Evolutionary conservation across 2,113 vertebrate genomes (phyloP).

Genomic region (Tragelaphus scriptus): DNA sequence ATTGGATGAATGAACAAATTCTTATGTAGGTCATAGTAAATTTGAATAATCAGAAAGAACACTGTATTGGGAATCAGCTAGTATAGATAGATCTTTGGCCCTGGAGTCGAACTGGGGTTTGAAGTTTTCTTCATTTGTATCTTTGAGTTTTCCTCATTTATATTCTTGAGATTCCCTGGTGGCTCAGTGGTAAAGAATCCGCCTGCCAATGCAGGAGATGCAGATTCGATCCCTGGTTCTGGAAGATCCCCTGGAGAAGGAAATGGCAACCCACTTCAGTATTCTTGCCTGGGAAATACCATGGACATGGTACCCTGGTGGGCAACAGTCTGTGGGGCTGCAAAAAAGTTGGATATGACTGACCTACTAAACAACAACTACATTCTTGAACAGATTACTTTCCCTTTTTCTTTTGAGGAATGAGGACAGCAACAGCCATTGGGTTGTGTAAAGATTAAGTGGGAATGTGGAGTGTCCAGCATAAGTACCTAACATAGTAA

Average conservation of each 20-base stretch:
- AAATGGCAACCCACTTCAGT: neutral
- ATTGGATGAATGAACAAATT: neutral
- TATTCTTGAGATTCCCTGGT: neutral
- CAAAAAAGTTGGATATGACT: neutral
- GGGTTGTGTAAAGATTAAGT: neutral
- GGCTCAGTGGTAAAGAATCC: neutral
- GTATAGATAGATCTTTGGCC: neutral
- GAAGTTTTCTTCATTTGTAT: neutral
- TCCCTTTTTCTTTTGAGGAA: neutral
- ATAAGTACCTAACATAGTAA: neutral
- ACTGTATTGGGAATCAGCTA: neutral
- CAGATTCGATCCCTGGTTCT: neutral
- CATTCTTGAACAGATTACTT: neutral
- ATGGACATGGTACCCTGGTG: neutral
- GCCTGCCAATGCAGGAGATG: neutral
- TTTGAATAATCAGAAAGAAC: conserved; percentile 5
- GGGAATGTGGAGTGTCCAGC: neutral
- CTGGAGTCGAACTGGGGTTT: neutral
- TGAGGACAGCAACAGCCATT: neutral
- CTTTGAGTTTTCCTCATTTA: neutral
- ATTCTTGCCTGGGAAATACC: neutral
- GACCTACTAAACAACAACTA: neutral
- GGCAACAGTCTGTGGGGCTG: neutral
- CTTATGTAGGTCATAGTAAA: neutral
- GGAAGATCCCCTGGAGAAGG: neutral